Conservation (phyloP, 2,797 vertebrate species). For the Phaenicophaeus curvirostris region DNA sequence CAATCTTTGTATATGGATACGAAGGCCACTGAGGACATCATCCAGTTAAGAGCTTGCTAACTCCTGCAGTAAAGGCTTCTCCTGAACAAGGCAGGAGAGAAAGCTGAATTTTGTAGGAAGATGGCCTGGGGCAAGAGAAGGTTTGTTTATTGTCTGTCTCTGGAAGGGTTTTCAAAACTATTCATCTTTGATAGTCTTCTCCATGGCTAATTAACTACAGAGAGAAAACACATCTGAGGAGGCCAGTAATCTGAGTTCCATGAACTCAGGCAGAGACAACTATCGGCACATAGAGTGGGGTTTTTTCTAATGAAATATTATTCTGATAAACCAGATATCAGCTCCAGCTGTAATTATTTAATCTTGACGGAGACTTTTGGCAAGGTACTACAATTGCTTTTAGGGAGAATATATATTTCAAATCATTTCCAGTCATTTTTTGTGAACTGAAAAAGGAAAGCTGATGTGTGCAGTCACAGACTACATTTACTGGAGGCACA, state of each 20-base stretch:
- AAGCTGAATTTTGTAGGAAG: background rate
- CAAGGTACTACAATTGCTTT: conserved; percentile 15
- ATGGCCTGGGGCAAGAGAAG: background rate
- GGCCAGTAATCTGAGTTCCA: background rate
- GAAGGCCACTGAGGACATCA: accelerated
- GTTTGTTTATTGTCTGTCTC: background rate
- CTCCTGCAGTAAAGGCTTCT: too few relatives aligned
- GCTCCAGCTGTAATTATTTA: background rate
- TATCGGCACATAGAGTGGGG: background rate
- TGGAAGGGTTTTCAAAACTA: background rate
- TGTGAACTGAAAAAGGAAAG: background rate
- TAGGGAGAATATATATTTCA: background rate
- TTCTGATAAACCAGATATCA: background rate
- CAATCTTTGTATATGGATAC: accelerated
- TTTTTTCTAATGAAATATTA: background rate
- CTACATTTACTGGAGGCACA: background rate
- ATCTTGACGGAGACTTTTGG: background rate
- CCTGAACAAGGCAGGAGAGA: background rate
- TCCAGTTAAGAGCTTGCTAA: background rate
- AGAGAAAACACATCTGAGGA: background rate
- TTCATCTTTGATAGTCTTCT: background rate
- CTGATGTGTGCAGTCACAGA: background rate
- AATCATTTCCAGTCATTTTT: background rate
- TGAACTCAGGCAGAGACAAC: background rate
- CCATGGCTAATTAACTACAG: background rate